Evolutionary conservation across 2,113 vertebrate species (phyloP).

Genomic region (Peucedramus taeniatus): DNA sequence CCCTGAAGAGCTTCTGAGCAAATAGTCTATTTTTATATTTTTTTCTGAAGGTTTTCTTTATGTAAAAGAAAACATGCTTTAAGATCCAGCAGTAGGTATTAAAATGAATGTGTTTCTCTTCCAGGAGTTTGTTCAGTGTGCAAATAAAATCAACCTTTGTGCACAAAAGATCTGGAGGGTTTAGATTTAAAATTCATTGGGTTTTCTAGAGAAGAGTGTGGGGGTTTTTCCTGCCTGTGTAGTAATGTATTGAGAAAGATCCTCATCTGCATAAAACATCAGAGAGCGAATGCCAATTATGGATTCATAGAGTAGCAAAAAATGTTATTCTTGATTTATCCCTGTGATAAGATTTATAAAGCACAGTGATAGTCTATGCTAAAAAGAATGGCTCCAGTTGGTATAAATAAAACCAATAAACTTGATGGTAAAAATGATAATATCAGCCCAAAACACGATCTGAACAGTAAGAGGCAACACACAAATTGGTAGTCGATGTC

Average conservation of each 20-base stretch:
- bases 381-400: not conserved
- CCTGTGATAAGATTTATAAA: slow-evolving; percentile 27
- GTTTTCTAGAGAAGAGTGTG: not conserved
- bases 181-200: slow-evolving; percentile 15
- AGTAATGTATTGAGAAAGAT: not conserved
- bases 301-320: slow-evolving; percentile 1
- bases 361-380: not conserved
- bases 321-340: slow-evolving; percentile 21
- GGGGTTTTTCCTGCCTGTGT: not conserved
- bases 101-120: slow-evolving; percentile 15
- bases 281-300: slow-evolving; percentile 6
- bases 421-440: not conserved
- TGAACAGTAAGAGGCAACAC: not conserved
- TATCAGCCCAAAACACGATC: not conserved
- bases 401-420: slow-evolving; percentile 24
- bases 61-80: not conserved
- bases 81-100: not conserved
- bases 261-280: slow-evolving; percentile 12
- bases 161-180: not conserved
- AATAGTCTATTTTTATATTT: not conserved
- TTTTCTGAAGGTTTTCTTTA: not conserved
- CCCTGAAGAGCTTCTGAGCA: not conserved
- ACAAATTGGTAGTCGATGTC: not conserved
- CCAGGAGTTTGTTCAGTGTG: not conserved
- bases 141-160: not conserved